phyloP scores from a whole-genome alignment of 2,888 invertebrate genomes.

The Nemapogon koenigi region DNA sequence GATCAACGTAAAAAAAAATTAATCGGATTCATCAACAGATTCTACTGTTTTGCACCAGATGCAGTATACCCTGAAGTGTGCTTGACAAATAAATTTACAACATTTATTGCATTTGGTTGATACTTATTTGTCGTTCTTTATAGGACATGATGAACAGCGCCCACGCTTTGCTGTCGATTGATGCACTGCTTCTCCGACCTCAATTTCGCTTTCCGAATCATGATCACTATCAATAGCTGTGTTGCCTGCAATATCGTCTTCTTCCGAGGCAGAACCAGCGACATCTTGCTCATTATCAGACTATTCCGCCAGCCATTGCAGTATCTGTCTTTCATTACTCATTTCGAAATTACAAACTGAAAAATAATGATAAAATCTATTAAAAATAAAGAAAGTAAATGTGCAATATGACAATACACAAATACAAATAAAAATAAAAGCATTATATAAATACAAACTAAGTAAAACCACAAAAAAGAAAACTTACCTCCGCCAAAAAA shows the following conservation, averaged over 20 bases:
- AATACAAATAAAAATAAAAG: conserved; percentile 12
- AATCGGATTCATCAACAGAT: conserved; percentile 11
- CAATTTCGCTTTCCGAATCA: conserved; percentile 13
- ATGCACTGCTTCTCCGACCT: conserved; percentile 12
- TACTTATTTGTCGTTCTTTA: conserved; percentile 11
- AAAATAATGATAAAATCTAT: conserved; percentile 6
- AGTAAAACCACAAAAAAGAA: conserved; percentile 13
- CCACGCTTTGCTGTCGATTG: conserved; percentile 7
- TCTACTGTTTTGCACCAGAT: conserved; percentile 12
- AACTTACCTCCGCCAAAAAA: conserved; percentile 15
- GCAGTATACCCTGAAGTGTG: conserved; percentile 7
- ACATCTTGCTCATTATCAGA: conserved; percentile 18
- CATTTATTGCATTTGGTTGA: conserved; percentile 8
- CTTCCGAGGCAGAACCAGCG: conserved; percentile 17
- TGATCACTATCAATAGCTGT: conserved; percentile 12
- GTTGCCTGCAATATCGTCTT: conserved; percentile 12
- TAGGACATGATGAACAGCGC: conserved; percentile 12
- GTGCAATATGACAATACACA: conserved; percentile 12
- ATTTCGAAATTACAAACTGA: conserved; percentile 12
- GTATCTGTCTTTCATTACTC: conserved; percentile 11
- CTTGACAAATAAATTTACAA: conserved; percentile 11
- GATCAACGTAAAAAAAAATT: conserved; percentile 8
- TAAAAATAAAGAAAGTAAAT: conserved; percentile 13
- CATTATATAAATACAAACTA: conserved; percentile 14
- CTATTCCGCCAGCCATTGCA: conserved; percentile 17